phyloP scores from a whole-genome alignment of 2,113 vertebrate species.

The Sphaerodactylus townsendi region DNA sequence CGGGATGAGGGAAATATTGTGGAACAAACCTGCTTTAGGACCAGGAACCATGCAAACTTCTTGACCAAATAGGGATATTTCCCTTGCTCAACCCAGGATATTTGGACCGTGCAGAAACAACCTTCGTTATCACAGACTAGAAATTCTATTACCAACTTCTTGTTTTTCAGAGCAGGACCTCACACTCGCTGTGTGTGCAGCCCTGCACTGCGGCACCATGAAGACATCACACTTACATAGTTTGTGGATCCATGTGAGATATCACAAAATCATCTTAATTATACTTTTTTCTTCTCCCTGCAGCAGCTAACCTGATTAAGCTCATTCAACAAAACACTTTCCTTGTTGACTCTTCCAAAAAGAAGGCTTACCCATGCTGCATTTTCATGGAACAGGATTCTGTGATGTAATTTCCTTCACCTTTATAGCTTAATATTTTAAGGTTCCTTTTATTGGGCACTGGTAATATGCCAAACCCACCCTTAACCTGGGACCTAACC shows the following conservation, averaged over 20 bases:
- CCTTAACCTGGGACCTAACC: no score
- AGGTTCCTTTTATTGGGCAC: no score
- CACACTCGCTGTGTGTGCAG: neutral
- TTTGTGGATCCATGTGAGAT: neutral
- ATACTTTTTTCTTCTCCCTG: neutral
- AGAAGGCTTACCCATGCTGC: neutral
- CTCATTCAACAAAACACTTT: neutral
- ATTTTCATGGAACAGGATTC: neutral
- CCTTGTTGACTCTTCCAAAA: neutral
- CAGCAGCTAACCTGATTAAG: neutral
- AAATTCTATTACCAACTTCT: neutral
- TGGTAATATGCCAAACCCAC: no score
- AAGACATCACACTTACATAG: neutral
- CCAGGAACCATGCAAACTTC: no score
- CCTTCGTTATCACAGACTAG: no score
- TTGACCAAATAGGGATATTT: no score
- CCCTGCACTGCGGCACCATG: neutral
- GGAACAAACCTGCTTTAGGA: no score
- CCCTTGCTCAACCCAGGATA: no score
- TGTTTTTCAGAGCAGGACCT: neutral
- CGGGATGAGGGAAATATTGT: no score
- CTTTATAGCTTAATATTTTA: no score
- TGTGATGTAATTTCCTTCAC: neutral
- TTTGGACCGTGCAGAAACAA: no score
- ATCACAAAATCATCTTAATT: constrained; percentile 4